phyloP scores from a whole-genome alignment of 2,113 vertebrate species.

The Struthidea cinerea region DNA sequence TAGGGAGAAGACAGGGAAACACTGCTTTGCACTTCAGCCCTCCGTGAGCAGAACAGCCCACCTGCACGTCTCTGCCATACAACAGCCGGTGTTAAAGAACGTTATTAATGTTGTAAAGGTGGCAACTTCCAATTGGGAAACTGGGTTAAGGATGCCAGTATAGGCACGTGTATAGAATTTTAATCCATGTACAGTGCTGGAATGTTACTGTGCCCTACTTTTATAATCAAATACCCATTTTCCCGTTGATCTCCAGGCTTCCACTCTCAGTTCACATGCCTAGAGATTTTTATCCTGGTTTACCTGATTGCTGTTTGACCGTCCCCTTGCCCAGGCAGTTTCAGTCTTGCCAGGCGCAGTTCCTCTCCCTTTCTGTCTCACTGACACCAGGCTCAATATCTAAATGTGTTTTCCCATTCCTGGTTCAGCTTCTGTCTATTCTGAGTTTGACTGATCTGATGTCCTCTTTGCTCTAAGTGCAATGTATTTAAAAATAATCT shows the following conservation, averaged over 20 bases:
- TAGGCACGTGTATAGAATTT: not conserved
- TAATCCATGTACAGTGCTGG: not conserved
- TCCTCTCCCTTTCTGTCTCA: not conserved
- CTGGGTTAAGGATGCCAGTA: not conserved
- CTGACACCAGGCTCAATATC: not conserved
- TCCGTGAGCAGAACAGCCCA: not conserved
- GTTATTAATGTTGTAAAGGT: not conserved
- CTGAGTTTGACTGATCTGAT: not conserved
- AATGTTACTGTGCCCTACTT: not conserved
- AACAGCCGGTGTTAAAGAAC: not conserved
- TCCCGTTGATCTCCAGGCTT: not conserved
- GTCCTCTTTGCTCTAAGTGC: not conserved
- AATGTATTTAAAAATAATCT: not conserved
- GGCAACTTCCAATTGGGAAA: not conserved
- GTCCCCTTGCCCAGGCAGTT: not conserved
- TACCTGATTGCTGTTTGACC: not conserved
- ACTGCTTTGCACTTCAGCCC: not conserved
- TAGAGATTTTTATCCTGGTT: not conserved
- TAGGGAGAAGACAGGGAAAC: not conserved
- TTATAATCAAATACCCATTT: not conserved
- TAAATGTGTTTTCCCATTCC: not conserved
- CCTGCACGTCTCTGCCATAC: fast-evolving
- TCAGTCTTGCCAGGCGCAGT: not conserved
- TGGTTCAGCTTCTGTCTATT: not conserved
- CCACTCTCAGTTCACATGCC: not conserved